Conservation (phyloP, 2,797 vertebrate species). For the Enteromius anoplus region DNA sequence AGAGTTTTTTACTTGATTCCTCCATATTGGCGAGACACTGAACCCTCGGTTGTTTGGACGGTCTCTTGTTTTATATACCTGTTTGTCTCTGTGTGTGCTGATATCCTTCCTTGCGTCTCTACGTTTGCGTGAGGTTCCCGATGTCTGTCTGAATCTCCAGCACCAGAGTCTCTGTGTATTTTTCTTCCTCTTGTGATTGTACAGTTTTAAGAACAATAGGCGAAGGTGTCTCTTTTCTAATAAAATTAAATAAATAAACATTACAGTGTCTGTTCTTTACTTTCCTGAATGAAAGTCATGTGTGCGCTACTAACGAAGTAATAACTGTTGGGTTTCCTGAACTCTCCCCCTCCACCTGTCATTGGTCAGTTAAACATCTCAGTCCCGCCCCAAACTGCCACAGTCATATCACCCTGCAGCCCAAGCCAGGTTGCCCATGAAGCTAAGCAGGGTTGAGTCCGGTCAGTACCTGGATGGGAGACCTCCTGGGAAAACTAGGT, state of each 20-base stretch:
- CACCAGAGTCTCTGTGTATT: conserved; percentile 67
- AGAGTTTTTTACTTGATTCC: conserved; percentile 68
- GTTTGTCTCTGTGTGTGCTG: conserved; percentile 69
- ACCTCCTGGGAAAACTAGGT: too few species aligned
- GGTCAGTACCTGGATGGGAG: too few species aligned
- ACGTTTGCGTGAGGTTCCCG: conserved; percentile 63
- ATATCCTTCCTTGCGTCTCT: conserved; percentile 63
- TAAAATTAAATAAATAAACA: conserved; percentile 80
- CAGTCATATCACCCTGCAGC: too few species aligned
- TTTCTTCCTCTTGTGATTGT: conserved; percentile 69
- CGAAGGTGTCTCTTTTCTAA: conserved; percentile 93
- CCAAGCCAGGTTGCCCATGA: too few species aligned
- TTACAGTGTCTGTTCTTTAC: conserved; percentile 42
- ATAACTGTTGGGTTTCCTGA: neutral
- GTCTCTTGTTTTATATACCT: conserved; percentile 70
- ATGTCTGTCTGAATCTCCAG: conserved; percentile 72
- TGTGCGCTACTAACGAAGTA: neutral
- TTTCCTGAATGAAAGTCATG: conserved; percentile 21
- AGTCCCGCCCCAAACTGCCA: neutral
- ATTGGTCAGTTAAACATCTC: neutral
- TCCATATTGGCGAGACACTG: conserved; percentile 66
- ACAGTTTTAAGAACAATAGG: conserved; percentile 82
- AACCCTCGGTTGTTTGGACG: conserved; percentile 75
- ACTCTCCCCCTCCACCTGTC: neutral
- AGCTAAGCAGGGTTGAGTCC: too few species aligned